Percentiles rank a stretch among this genome's conserved stretches.
These are phyloP conservation scores for Tursiops truncatus DNA, from an alignment of 2,113 vertebrate genomes.

Conservation along the genomic window DNA sequence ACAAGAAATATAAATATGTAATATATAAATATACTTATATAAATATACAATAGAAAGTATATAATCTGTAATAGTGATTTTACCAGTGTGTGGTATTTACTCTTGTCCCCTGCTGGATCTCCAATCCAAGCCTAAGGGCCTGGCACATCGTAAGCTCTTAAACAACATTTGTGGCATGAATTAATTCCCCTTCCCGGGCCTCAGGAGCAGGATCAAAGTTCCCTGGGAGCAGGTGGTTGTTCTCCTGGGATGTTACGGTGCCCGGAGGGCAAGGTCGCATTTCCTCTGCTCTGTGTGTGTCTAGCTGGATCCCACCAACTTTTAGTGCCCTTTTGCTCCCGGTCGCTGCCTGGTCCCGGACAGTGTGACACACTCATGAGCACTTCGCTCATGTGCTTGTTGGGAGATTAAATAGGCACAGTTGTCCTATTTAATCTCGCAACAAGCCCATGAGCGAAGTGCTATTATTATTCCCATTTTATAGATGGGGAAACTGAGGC, in stretches of 20 bases:
- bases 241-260: background rate
- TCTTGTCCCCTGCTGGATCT: background rate
- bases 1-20: background rate
- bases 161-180: background rate
- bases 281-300: too few species aligned
- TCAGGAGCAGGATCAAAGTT: background rate
- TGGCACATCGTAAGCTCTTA: background rate
- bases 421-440: background rate
- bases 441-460: too few species aligned
- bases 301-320: background rate
- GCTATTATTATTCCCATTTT: background rate
- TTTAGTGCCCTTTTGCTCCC: background rate
- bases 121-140: background rate
- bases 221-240: too few species aligned
- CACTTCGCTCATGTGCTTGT: too few species aligned
- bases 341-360: background rate
- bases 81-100: too few species aligned
- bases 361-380: too few species aligned
- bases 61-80: too few species aligned
- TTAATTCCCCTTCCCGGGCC: background rate
- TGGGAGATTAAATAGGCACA: too few species aligned
- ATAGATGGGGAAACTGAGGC: background rate
- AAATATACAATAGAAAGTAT: background rate
- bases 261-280: too few species aligned
- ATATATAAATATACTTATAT: background rate